Evolutionary conservation across 2,888 invertebrate genomes (phyloP).

Genomic region (Meghimatium bilineatum): DNA sequence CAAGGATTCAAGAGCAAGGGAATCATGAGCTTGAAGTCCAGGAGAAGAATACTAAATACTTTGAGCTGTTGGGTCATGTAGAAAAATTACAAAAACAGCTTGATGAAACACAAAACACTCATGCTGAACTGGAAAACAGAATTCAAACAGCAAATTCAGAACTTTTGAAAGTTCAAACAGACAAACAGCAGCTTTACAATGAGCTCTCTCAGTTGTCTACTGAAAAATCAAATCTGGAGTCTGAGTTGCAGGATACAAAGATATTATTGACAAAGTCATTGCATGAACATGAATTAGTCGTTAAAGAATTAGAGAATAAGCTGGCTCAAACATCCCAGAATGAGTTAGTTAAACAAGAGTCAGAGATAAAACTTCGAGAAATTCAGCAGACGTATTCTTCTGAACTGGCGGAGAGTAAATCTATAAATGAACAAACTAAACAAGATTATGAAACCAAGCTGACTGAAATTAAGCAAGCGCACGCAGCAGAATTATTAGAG

Average conservation of each 20-base stretch:
- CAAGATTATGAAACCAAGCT: conserved; percentile 48
- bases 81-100: conserved; percentile 38
- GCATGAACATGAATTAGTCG: background rate
- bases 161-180: background rate
- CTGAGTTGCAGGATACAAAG: conserved; percentile 21
- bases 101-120: conserved; percentile 34
- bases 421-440: conserved; percentile 44
- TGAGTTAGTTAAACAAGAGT: conserved; percentile 43
- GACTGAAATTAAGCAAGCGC: conserved; percentile 50
- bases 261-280: conserved; percentile 1
- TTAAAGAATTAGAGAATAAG: conserved; percentile 34
- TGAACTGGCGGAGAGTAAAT: conserved; percentile 52
- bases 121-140: conserved; percentile 40
- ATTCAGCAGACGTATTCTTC: conserved; percentile 50
- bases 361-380: conserved; percentile 44
- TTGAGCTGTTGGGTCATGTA: conserved; percentile 18
- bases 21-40: conserved; percentile 33
- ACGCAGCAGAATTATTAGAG: conserved; percentile 55
- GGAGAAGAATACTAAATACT: conserved; percentile 27
- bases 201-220: background rate
- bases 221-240: conserved; percentile 22
- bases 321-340: conserved; percentile 23
- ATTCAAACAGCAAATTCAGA: conserved; percentile 23
- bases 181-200: conserved; percentile 12
- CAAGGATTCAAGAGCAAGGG: conserved; percentile 8